Base-by-base conservation (phyloP, 2,888 invertebrate species). In the Agrochola litura region DNA sequence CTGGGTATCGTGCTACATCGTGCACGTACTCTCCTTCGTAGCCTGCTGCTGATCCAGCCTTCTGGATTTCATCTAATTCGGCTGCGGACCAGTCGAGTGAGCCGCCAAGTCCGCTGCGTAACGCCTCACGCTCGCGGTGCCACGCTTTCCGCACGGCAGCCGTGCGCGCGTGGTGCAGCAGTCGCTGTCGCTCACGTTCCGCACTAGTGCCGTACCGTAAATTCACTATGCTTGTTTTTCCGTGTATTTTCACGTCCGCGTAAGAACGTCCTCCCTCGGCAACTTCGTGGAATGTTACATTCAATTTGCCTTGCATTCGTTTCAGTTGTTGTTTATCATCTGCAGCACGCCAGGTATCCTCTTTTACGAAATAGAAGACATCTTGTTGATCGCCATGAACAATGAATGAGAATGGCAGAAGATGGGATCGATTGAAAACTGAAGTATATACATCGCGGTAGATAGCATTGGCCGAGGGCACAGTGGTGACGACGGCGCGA, bases 1-100 rank as follows among this genome's bases (percentile, higher is more conserved):
- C 99, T 0, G 99, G 99, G 96, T 99, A 99, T 80, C 98, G 97
- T 89, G 98, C 98, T 54, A 99, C 98, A 92, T 99, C 99, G 95
- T 99, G 99, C 88, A 98, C 98, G 96, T 99, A 99, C 92, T 99
- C 98, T 79, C 98, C 99, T 91, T 99, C 98, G 95, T 99, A 99
- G 89, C 98, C 98, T 58, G 98, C 97, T 77, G 98, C 98, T 90
- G 98, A 98, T 77, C 99, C 99, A 78, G 97, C 97, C 93, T 98
- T 99, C 86, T 98, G 97, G 84, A 99, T 98, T 95, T 99, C 99
- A 89, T 99, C 99, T 87, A 98, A 97, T 95, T 99, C 99, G 66
- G 98, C 97, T 71, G 98, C 98, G 81, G 98, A 98, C 99, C 99
- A 99, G 86, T 99, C 99, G 61, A 98, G 95, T 81, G 97, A 97